phyloP scores from a whole-genome alignment of 2,113 vertebrate species.

The Oophaga pumilio region DNA sequence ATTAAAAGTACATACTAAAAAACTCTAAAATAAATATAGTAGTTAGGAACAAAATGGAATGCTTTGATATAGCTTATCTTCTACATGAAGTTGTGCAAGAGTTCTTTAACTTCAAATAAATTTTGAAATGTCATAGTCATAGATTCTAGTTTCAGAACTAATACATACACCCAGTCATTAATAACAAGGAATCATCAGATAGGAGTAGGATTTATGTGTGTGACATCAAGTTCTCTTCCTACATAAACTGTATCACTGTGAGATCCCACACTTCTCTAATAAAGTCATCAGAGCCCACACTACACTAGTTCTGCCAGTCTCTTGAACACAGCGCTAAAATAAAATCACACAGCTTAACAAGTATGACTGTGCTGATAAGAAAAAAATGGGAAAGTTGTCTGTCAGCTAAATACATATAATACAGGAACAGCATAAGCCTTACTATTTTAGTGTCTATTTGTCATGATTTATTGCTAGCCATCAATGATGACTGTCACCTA shows the following conservation, averaged over 20 bases:
- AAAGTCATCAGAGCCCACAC: slow-evolving; percentile 28
- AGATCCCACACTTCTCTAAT: slow-evolving; percentile 10
- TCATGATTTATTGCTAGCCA: neutral
- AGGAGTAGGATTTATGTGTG: neutral
- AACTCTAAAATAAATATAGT: no score
- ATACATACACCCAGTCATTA: neutral
- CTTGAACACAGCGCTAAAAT: neutral
- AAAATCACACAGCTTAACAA: neutral
- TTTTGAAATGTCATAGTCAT: neutral
- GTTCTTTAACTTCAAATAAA: neutral
- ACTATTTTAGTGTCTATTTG: neutral
- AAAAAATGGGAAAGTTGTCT: neutral
- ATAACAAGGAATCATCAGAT: neutral
- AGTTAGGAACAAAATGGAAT: neutral
- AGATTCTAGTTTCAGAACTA: neutral
- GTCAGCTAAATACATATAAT: neutral
- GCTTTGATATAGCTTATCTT: neutral
- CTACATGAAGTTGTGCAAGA: neutral
- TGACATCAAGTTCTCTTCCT: slow-evolving; percentile 26
- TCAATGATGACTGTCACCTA: neutral
- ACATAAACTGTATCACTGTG: slow-evolving; percentile 29
- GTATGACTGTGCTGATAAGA: neutral
- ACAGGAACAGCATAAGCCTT: neutral
- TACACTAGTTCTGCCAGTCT: neutral
- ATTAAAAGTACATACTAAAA: no score